Evolutionary conservation across 2,888 invertebrate genomes (phyloP), one percentile per base, ranked within the genome.

Genomic region (Blera fallax): DNA sequence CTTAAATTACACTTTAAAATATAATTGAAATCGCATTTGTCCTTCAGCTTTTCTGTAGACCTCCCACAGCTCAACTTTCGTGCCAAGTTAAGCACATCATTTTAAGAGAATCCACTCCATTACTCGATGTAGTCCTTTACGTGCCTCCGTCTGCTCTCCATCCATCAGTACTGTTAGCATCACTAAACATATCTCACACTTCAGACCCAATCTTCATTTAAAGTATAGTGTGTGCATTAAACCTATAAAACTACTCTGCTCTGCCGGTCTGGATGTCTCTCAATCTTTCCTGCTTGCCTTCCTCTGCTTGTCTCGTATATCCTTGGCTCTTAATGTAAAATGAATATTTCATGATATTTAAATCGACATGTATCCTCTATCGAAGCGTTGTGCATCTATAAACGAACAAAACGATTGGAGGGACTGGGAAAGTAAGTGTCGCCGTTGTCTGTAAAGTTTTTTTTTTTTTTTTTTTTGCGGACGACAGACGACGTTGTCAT

Each of bases 321-420:
- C 70, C 64, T 62, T 69, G 81, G 37, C 58, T 65, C 24, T 40
- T 76, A 72, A 80, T 76, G 81, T 43, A 76, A 84, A 76, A 85
- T 85, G 85, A 81, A 85, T 85, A 81, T 85, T 85, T 81, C 85
- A 85, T 85, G 85, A 81, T 85, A 85, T 85, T 77, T 81, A 81
- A 81, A 85, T 81, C 72, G 85, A 81, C 76, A 40, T 85, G 60
- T 54, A 32, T 60, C 65, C 45, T 54, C 67, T 27, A 64, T 72
- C 72, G 64, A 48, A 14, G 69, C 62, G 32, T 40, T 48, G 27
- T 52, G 62, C 67, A 62, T 52, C 27, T 34, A 52, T 60, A 48
- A 50, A 32, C 73, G 56, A 34, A 32, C 43, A 32, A 29, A 40
- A 58, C 3, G 5, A 21, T n/a, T 48, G 18, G 1, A 8, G 7